Evolutionary conservation across 2,113 vertebrate species (phyloP), one percentile per base, ranked within the genome.

Genomic region (Oncorhynchus tshawytscha): DNA sequence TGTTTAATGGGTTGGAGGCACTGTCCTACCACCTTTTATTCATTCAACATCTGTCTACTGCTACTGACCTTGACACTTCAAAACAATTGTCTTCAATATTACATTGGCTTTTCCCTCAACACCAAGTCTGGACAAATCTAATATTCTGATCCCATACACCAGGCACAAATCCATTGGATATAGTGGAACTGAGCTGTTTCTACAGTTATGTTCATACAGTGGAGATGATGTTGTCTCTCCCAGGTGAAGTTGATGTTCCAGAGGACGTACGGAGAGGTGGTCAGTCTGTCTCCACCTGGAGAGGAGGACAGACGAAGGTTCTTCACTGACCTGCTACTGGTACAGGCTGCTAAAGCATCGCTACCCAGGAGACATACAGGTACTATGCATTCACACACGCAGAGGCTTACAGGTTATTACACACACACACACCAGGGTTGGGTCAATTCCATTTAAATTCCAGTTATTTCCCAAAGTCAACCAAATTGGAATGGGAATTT

Each of bases 221-320:
- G 39, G 39, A 45, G 2, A 12, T 45, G 2, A 12, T 45, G 20
- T 20, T 66, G 27, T 80, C 22, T 78, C 79, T 16, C 51, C 51
- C 82, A 99, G 97, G 94, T 99, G 85, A 96, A 95, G 83, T 94
- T 91, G 90, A 95, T 99, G 85, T 99, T 99, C 93, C 96, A 96
- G 92, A 95, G 87, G 83, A 94, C 94, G 1, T 97, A 97, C 34
- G 97, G 97, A 79, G 97, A 99, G 91, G 97, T 99, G 76, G 94
- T 97, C 75, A 94, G 94, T 80, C 92, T 99, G 91, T 92, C 93
- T 74, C 94, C 95, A 80, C 96, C 95, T 34, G 93, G 84, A 82
- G 93, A 97, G 90, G 95, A 96, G 84, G 96, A 97, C 85, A 93
- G 96, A 87, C 92, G 85, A 82, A 95, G 80, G 78, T 99, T 99